Evolutionary conservation across 2,888 invertebrate species (phyloP), one percentile per base, ranked within the genome.

Genomic region (Dusona sp.): DNA sequence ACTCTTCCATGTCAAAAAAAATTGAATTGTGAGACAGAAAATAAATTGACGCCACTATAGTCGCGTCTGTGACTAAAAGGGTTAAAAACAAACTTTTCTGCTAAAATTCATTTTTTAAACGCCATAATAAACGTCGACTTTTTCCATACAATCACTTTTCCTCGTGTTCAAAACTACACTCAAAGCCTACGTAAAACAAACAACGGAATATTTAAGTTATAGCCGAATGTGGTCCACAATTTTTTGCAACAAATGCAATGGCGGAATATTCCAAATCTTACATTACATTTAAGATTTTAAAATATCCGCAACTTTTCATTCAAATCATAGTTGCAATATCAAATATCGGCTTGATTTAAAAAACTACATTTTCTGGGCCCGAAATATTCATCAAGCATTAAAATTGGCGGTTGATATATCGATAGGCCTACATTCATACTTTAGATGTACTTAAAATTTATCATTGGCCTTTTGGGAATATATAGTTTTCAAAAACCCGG

Each of bases 401-500:
- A 51, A 67, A 78, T 22, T 42, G 29, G 22, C 7, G 11, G 8
- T 61, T 36, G 19, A 36, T 48, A 25, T 33, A 42, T 19, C 79
- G 22, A 61, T 79, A 79, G 79, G 70, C 70, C 70, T 61, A 45
- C n/a, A 25, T 70, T 45, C 42, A 78, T 54, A 38, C 13, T 25
- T 65, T 42, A 67, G 29, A n/a, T 79, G n/a, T 25, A 36, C n/a
- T 67, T 64, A 51, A 67, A 36, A 42, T 29, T 68, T 79, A 45
- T 22, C 45, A 51, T 45, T 38, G 54, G 22, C 45, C 25, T 38
- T 57, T 19, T 8, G 36, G 4, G 36, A 70, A 65, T 61, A 61
- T 61, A 29, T 70, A 42, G 16, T 33, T 72, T 75, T 90, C 87
- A 93, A 90, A 93, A 93, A 75, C 94, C 93, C 9, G 93, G 93